Evolutionary conservation across 1,140 invertebrate species (phyloP), one percentile per base, ranked within the genome.

Genomic region (Chlorops oryzae): DNA sequence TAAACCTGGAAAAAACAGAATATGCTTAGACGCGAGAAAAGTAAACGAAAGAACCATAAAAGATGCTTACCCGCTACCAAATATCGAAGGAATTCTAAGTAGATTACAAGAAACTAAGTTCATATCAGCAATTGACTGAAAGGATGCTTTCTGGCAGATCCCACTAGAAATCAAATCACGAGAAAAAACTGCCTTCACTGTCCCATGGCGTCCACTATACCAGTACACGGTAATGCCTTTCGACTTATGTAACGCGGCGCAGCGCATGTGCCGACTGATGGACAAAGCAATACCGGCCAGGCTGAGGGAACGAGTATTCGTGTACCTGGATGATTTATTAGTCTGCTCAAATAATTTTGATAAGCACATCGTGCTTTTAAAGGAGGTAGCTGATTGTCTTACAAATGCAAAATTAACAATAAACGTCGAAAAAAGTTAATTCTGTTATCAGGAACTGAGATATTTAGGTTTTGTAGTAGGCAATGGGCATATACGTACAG

Each of bases 311-410:
- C 53, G 51, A 3, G 54, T 59, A 1, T 62, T 63, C 37, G 51
- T 45, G 1, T 63, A 77, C 48, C 18, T 79, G 0, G 77, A 80
- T 58, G 78, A 80, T 48, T 59, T 78, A 2, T 47, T 78, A 0
- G 53, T 78, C 10, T 59, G 60, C 20, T 59, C 54, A 5, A 47
- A 58, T 5, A 63, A 48, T 9, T 66, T 67, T 40, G 63, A 75
- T 9, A 56, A 73, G 21, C 75, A 79, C 49, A 46, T 78, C 0
- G 22, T 48, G 13, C 47, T 72, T 28, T 23, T 78, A 1, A 20
- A 46, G 12, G 38, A 54, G 22, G 62, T 78, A 2, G 58, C 75
- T 3, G 42, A 62, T 7, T 54, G 59, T 22, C 50, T 78, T 3
- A 34, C 49, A 15, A 43, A 54, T n/a, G 66, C 71, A 17, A 60